Evolutionary conservation across 2,113 vertebrate species (phyloP), one percentile per base, ranked within the genome.

Genomic region (Phaethon lepturus): DNA sequence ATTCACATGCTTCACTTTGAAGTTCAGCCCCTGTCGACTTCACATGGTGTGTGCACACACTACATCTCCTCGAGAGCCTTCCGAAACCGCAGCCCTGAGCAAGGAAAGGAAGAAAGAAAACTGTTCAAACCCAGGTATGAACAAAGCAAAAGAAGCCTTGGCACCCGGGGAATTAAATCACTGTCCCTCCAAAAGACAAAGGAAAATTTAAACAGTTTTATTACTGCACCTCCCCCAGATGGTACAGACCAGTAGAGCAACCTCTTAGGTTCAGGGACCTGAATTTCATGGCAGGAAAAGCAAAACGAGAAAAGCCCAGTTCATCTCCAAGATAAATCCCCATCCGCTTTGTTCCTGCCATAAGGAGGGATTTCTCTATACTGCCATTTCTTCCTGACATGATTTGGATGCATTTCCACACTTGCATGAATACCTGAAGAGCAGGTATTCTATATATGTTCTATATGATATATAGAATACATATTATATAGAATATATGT

Each of bases 1-100:
- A 96, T 93, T 93, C 86, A 78, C 88, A 25, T 14, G 47, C 86
- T 72, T 71, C 52, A 3, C 94, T 97, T 95, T 96, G 96, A 95
- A 95, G 96, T 85, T 85, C 92, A 93, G 90, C 80, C 90, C 87
- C 74, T n/a, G 81, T 35, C 33, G 77, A 63, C 72, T 94, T 77
- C 90, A 74, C 11, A 11, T 29, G 90, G 79, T 18, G 73, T 12
- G 35, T 35, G 66, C 85, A 31, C 53, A 79, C 10, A 3, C 44
- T 50, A 4, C 85, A 64, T 1, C 91, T 85, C 84, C 76, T 75
- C 2, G 1, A 79, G 75, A 81, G 79, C 75, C 56, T 75, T 79
- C 77, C 19, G 8, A 87, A 95, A 94, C 75, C 23, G 2, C 81
- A 79, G 88, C 95, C 92, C 80, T 49, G 76, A 94, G 90, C 92